Evolutionary conservation across 2,888 invertebrate genomes (phyloP), one percentile per base, ranked within the genome.

Genomic region (Halocaridina rubra): DNA sequence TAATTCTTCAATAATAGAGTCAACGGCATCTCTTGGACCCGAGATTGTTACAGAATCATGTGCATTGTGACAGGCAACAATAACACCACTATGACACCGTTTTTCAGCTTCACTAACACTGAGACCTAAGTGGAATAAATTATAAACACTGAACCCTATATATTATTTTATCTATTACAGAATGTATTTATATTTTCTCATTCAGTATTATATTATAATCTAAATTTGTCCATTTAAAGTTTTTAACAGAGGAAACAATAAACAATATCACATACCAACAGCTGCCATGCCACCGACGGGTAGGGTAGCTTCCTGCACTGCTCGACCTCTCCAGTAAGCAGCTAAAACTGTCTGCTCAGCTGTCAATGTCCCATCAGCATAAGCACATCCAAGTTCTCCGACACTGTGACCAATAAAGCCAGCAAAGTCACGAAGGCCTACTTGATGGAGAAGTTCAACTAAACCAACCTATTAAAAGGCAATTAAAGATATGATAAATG

Each of bases 371-470:
- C 97, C 98, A 92, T 99, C 98, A 33, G 98, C 98, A 92, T 98
- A 98, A 19, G 97, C 98, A 91, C 98, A 98, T 1, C 97, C 97
- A 5, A 98, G 92, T 92, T 97, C 97, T 46, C 97, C 97, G 13
- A 96, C 96, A 39, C 98, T 98, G 91, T 99, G 99, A 0, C 99
- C 99, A 78, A 99, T 93, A 90, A 99, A 97, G 80, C 98, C 98
- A 91, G 98, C 97, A 3, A 81, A 53, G 3, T 98, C 97, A 80
- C 93, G 92, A 67, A 99, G 93, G 88, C 95, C 96, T 30, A 95
- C 90, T 24, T 93, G 92, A 81, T 93, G 93, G 88, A 99, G 92
- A 79, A 97, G 92, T 91, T 99, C 98, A 0, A 97, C 96, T n/a
- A 99, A 92, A 33, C 97, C 98, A 80, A 99, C 96, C 93, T 93